phyloP scores from a whole-genome alignment of 2,797 vertebrate species.

The Galago senegalensis region DNA sequence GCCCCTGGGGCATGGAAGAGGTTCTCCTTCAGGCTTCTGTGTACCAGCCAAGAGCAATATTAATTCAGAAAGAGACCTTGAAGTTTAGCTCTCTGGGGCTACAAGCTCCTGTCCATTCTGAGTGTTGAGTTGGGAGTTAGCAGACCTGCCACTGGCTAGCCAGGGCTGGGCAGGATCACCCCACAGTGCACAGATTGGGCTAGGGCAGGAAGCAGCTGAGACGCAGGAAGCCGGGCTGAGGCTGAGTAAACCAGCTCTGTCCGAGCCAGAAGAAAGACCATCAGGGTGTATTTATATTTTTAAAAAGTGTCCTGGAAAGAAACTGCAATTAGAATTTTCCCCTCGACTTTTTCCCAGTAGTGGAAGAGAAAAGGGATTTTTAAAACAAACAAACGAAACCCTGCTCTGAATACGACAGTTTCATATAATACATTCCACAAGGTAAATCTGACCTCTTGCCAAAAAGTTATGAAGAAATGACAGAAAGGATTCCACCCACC shows the following conservation, averaged over 20 bases:
- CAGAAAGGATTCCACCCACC: background rate
- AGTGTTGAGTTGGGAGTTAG: background rate
- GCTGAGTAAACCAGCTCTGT: background rate
- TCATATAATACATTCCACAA: background rate
- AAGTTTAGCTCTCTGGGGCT: background rate
- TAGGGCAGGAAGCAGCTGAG: background rate
- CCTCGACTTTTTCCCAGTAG: background rate
- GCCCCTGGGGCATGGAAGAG: background rate
- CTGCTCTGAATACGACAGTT: background rate
- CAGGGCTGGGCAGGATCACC: background rate
- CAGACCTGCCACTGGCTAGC: fast-evolving
- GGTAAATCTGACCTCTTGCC: background rate
- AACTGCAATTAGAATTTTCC: background rate
- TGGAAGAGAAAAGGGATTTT: background rate
- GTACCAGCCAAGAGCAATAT: background rate
- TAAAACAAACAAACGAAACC: constrained; percentile 36
- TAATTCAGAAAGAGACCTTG: background rate
- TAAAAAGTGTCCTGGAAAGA: background rate
- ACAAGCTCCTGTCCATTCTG: background rate
- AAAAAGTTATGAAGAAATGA: background rate
- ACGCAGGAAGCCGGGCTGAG: constrained; percentile 21
- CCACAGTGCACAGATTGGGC: too few species aligned
- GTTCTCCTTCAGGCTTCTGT: background rate
- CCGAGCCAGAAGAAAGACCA: background rate
- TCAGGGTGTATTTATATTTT: background rate